Conservation (phyloP, 2,888 invertebrate genomes). For the Cephus pulcher region DNA sequence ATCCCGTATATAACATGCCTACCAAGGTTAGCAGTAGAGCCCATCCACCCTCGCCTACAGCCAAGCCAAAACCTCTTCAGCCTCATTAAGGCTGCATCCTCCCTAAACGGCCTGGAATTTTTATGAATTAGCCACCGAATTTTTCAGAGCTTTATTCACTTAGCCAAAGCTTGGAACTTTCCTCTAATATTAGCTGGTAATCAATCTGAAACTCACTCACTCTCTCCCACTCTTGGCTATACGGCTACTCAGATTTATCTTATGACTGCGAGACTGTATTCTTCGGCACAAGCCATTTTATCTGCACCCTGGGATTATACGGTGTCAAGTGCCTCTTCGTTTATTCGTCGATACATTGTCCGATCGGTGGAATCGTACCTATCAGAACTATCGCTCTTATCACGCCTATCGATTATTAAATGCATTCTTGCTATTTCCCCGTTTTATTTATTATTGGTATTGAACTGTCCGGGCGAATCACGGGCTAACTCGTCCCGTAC, state of each 20-base stretch:
- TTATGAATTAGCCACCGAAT: slow-evolving; percentile 20
- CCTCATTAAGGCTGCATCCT: slow-evolving; percentile 20
- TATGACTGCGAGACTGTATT: background rate
- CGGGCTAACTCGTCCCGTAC: slow-evolving; percentile 16
- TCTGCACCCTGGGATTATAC: background rate
- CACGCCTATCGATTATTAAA: background rate
- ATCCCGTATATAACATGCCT: background rate
- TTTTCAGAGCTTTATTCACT: slow-evolving; percentile 18
- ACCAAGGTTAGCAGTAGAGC: background rate
- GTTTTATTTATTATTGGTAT: slow-evolving; percentile 21
- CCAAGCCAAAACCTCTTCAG: slow-evolving; percentile 4
- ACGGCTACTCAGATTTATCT: no score
- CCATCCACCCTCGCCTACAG: background rate
- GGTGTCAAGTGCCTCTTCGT: background rate
- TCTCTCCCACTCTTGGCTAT: background rate
- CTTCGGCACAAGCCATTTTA: background rate
- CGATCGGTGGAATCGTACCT: background rate
- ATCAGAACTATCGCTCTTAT: background rate
- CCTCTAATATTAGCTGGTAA: slow-evolving; percentile 11
- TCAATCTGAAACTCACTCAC: slow-evolving; percentile 13
- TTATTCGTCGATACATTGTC: background rate
- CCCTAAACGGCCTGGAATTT: slow-evolving; percentile 19
- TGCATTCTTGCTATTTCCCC: slow-evolving; percentile 4
- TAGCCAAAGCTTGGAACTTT: slow-evolving; percentile 16
- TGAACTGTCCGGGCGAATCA: slow-evolving; percentile 19